Conservation (phyloP, 2,888 invertebrate species). For the Drosophila limbata region DNA sequence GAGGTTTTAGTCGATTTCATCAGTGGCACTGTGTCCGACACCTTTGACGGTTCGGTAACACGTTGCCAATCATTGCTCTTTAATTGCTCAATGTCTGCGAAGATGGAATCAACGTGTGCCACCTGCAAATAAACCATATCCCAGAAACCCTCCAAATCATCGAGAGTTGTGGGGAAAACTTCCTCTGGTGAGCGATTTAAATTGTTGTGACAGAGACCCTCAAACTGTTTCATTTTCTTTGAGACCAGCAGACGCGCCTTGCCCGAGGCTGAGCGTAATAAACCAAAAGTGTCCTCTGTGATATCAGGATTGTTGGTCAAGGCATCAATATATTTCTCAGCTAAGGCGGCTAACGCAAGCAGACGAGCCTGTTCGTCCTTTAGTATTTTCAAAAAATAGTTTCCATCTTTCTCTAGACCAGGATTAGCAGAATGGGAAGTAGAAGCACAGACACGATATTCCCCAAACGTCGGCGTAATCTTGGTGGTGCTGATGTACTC, state of each 20-base stretch:
- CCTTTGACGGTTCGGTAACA: slow-evolving; percentile 33
- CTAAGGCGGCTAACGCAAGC: slow-evolving; percentile 88
- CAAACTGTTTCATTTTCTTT: slow-evolving; percentile 98
- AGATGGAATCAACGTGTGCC: slow-evolving; percentile 92
- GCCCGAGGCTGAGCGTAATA: slow-evolving; percentile 94
- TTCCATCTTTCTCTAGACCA: slow-evolving; percentile 87
- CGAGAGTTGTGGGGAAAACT: slow-evolving; percentile 94
- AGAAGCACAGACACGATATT: neutral
- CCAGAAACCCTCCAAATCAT: slow-evolving; percentile 98
- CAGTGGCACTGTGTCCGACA: slow-evolving; percentile 42
- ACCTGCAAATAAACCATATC: slow-evolving; percentile 98
- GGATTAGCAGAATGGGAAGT: neutral
- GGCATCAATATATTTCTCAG: slow-evolving; percentile 89
- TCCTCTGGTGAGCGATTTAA: slow-evolving; percentile 90
- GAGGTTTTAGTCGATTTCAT: slow-evolving; percentile 54
- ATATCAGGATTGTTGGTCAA: slow-evolving; percentile 86
- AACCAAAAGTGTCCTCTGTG: slow-evolving; percentile 92
- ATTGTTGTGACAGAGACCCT: slow-evolving; percentile 91
- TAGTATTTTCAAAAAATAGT: slow-evolving; percentile 91
- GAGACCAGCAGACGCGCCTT: slow-evolving; percentile 95
- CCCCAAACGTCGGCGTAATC: slow-evolving; percentile 8
- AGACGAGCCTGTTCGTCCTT: slow-evolving; percentile 91
- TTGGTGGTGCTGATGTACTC: slow-evolving; percentile 35
- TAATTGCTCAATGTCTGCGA: slow-evolving; percentile 89
- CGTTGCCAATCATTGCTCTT: slow-evolving; percentile 89